phyloP scores from a whole-genome alignment of 2,888 invertebrate species.

The Pantelozetes paolii region DNA sequence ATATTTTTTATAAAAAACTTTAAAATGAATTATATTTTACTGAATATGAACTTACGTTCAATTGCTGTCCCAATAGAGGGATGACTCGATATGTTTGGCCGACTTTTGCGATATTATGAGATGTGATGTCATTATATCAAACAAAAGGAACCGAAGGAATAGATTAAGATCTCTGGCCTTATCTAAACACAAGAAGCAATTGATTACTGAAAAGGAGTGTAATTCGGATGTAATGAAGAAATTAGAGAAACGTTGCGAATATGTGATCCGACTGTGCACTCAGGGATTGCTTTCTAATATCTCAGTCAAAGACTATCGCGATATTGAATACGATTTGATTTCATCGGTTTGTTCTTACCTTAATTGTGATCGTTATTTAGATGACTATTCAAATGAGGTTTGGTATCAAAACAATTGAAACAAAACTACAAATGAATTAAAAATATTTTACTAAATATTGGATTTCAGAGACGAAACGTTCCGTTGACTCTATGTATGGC shows the following conservation, averaged over 20 bases:
- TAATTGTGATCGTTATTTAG: slow-evolving; percentile 87
- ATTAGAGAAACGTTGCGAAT: slow-evolving; percentile 53
- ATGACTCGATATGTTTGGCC: slow-evolving; percentile 85
- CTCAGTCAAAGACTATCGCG: slow-evolving; percentile 75
- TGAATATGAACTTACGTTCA: no score
- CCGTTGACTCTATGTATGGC: slow-evolving; percentile 75
- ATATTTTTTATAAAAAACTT: no score
- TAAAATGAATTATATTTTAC: no score
- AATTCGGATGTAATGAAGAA: slow-evolving; percentile 51
- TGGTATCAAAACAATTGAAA: neutral
- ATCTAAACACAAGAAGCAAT: slow-evolving; percentile 41
- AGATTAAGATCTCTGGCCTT: slow-evolving; percentile 31
- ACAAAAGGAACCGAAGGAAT: slow-evolving; percentile 27
- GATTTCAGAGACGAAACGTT: slow-evolving; percentile 60
- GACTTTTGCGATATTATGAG: slow-evolving; percentile 95
- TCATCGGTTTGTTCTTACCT: slow-evolving; percentile 86
- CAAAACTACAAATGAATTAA: neutral
- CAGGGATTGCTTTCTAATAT: slow-evolving; percentile 70
- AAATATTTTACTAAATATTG: neutral
- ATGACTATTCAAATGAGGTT: slow-evolving; percentile 63
- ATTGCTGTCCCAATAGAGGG: slow-evolving; percentile 64
- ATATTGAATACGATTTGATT: slow-evolving; percentile 83
- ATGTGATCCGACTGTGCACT: slow-evolving; percentile 74
- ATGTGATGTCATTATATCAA: slow-evolving; percentile 69
- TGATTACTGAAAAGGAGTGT: slow-evolving; percentile 46